Evolutionary conservation across 2,113 vertebrate genomes (phyloP).

Genomic region (Monarcha castaneiventris): DNA sequence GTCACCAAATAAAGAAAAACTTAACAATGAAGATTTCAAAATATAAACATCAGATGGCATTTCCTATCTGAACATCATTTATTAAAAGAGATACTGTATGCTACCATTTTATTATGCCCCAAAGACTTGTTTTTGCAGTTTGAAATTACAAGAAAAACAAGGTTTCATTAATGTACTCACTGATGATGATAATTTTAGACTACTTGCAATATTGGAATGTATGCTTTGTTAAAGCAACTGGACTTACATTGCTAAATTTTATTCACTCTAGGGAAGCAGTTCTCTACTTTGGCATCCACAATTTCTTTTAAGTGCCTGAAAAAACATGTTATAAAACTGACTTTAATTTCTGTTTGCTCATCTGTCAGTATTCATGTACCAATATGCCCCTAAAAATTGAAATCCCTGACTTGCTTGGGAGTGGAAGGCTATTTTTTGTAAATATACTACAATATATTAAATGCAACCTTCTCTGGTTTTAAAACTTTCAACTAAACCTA

Average conservation of each 20-base stretch:
- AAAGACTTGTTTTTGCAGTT: constrained; percentile 71
- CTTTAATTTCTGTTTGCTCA: background rate
- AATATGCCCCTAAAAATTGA: background rate
- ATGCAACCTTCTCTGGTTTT: background rate
- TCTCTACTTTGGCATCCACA: background rate
- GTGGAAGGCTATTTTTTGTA: background rate
- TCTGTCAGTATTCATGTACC: background rate
- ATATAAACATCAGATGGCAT: background rate
- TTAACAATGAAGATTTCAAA: background rate
- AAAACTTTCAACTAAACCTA: background rate
- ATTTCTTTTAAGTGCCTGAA: background rate
- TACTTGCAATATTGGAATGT: constrained; percentile 35
- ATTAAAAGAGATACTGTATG: constrained; percentile 40
- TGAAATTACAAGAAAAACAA: constrained; percentile 75
- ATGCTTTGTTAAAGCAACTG: constrained; percentile 31
- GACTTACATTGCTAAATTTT: constrained; percentile 18
- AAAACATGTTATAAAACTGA: background rate
- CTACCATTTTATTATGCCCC: constrained; percentile 68
- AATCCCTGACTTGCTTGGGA: background rate
- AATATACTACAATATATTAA: background rate
- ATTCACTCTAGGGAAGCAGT: background rate
- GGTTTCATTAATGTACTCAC: constrained; percentile 59
- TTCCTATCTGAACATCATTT: constrained; percentile 32
- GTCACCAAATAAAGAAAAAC: background rate
- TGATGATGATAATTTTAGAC: constrained; percentile 67